Evolutionary conservation across 2,888 invertebrate genomes (phyloP).

Genomic region (Macaria liturata): DNA sequence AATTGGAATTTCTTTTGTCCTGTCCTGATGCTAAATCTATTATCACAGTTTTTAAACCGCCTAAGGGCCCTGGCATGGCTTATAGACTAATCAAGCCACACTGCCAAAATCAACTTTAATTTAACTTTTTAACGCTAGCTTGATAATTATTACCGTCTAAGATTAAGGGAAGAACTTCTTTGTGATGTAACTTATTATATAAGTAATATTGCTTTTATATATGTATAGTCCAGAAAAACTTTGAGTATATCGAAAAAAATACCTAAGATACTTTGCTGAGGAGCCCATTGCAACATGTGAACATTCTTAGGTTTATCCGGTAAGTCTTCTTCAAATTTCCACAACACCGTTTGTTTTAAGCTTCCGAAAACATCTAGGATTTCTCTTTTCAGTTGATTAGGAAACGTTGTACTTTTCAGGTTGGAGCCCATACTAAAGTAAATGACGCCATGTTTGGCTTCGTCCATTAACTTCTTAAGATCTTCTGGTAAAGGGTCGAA

Average conservation of each 20-base stretch:
- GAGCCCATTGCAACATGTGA: constrained; percentile 66
- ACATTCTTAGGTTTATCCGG: constrained; percentile 65
- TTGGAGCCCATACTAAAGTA: constrained; percentile 79
- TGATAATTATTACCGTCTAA: too few relatives aligned
- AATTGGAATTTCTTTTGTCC: too few relatives aligned
- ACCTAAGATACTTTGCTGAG: constrained; percentile 56
- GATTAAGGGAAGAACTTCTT: too few relatives aligned
- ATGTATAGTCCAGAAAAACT: too few relatives aligned
- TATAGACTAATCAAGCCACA: too few relatives aligned
- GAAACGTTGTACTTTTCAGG: constrained; percentile 57
- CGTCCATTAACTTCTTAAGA: constrained; percentile 64
- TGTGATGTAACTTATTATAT: too few relatives aligned
- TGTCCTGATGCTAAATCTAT: too few relatives aligned
- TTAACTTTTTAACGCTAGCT: too few relatives aligned
- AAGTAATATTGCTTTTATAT: too few relatives aligned
- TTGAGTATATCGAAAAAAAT: constrained; percentile 35
- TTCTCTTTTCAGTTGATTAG: constrained; percentile 48
- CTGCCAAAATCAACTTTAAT: too few relatives aligned
- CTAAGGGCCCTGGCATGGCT: too few relatives aligned
- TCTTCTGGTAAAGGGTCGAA: constrained; percentile 56
- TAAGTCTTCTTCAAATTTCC: constrained; percentile 69
- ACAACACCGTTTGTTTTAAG: constrained; percentile 73
- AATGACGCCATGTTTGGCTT: constrained; percentile 67
- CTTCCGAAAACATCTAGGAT: constrained; percentile 62
- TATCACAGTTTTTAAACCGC: too few relatives aligned